Conservation (phyloP, 2,888 invertebrate genomes). For the Tethea ocularis region DNA sequence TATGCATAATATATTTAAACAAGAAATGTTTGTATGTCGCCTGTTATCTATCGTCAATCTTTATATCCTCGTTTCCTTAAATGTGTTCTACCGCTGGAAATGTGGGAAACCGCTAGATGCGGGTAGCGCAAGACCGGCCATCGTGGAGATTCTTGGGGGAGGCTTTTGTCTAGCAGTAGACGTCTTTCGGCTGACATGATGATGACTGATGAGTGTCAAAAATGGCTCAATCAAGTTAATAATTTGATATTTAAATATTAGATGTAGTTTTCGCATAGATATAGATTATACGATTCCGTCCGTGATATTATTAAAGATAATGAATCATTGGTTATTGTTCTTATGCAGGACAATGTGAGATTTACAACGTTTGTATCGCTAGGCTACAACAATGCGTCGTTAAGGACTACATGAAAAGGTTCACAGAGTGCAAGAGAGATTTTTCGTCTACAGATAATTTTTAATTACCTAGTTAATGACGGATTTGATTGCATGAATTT, state of each 20-base stretch:
- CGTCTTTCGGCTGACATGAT: no score
- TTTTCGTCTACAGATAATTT: background rate
- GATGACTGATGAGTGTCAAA: no score
- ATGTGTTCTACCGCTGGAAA: no score
- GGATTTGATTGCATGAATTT: background rate
- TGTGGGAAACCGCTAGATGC: no score
- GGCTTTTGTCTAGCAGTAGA: no score
- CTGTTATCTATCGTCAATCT: background rate
- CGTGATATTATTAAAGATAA: conserved; percentile 1
- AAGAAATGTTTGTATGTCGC: background rate
- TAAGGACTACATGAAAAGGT: background rate
- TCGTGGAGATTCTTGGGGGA: no score
- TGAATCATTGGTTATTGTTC: conserved; percentile 1
- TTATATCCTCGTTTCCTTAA: no score
- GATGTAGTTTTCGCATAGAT: no score
- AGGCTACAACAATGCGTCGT: background rate
- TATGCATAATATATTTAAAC: conserved; percentile 7
- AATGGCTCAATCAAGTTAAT: no score
- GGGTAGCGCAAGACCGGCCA: no score
- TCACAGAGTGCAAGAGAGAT: background rate
- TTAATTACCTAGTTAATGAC: background rate
- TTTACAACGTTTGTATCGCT: background rate
- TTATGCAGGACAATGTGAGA: background rate
- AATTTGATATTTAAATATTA: no score
- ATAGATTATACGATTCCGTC: no score